These are phyloP conservation scores for Natator depressus DNA, from an alignment of 2,113 vertebrate genomes.

Conservation along the genomic window DNA sequence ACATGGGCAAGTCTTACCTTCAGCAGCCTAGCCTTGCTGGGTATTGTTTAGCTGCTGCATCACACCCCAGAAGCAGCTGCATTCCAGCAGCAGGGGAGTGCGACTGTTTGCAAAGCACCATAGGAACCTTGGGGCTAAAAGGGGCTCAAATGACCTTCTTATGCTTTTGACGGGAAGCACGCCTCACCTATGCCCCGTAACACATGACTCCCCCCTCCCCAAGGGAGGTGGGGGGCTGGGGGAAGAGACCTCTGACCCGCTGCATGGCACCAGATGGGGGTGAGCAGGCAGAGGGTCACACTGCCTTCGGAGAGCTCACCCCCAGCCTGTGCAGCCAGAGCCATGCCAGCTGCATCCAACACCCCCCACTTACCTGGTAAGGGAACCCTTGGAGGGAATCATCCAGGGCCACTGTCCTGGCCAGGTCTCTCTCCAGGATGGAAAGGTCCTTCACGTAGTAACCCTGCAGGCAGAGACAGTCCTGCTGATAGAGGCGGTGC, in stretches of 20 bases:
- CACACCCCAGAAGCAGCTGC: fast-evolving
- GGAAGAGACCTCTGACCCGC: not conserved
- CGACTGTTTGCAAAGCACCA: not conserved
- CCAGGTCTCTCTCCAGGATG: slow-evolving; percentile 79
- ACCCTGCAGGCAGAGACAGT: slow-evolving; percentile 83
- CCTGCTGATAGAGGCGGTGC: slow-evolving; percentile 81
- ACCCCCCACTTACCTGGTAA: slow-evolving; percentile 71
- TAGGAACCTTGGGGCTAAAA: not conserved
- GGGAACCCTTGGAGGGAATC: slow-evolving; percentile 82
- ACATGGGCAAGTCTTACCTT: not conserved
- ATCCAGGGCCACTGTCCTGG: slow-evolving; percentile 84
- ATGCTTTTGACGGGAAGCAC: too few relatives aligned
- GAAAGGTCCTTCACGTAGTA: slow-evolving; percentile 87
- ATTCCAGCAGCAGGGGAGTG: not conserved
- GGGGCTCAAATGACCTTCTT: too few relatives aligned
- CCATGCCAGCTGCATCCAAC: fast-evolving
- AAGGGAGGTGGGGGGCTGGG: not conserved
- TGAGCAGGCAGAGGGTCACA: too few relatives aligned
- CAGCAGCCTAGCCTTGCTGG: not conserved
- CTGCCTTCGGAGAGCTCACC: too few relatives aligned
- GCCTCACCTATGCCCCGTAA: too few relatives aligned
- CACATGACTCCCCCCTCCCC: too few relatives aligned
- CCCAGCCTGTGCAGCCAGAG: not conserved
- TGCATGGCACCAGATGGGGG: too few relatives aligned
- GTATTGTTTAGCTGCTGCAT: fast-evolving